These are phyloP conservation scores for Listronotus bonariensis DNA, from an alignment of 1,140 invertebrate genomes.

Conservation along the genomic window DNA sequence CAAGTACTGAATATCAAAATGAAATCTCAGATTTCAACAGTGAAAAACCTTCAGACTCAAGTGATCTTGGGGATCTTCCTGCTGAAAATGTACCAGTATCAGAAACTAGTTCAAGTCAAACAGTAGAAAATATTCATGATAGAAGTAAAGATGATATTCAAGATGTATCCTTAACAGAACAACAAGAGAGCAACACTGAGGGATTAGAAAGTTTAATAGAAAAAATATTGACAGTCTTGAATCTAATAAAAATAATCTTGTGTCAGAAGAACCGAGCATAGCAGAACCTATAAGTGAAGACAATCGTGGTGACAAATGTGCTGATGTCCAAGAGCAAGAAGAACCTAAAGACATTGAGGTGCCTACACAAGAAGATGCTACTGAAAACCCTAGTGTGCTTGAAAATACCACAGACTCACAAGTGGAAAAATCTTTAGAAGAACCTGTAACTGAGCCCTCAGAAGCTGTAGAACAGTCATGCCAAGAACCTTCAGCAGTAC, in stretches of 20 bases:
- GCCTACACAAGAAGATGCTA: not conserved
- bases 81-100: too few relatives aligned
- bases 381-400: not conserved
- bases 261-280: not conserved
- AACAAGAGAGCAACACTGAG: not conserved
- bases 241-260: not conserved
- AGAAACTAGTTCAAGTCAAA: too few relatives aligned
- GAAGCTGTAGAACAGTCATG: not conserved
- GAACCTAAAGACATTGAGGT: not conserved
- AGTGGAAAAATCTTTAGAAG: not conserved
- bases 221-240: not conserved
- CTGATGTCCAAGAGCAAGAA: conserved; percentile 1
- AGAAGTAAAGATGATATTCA: not conserved
- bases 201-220: not conserved
- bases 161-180: not conserved
- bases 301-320: not conserved
- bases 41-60: too few relatives aligned
- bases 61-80: too few relatives aligned
- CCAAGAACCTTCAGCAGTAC: not conserved
- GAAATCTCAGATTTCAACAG: too few relatives aligned
- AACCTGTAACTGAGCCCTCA: conserved; percentile 3
- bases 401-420: conserved; percentile 1
- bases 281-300: not conserved
- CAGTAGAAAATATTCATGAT: not conserved
- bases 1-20: too few relatives aligned